Percentiles rank a stretch among this genome's conserved stretches.
These are phyloP conservation scores for Naja naja DNA, from an alignment of 2,113 vertebrate genomes.

Conservation along the genomic window DNA sequence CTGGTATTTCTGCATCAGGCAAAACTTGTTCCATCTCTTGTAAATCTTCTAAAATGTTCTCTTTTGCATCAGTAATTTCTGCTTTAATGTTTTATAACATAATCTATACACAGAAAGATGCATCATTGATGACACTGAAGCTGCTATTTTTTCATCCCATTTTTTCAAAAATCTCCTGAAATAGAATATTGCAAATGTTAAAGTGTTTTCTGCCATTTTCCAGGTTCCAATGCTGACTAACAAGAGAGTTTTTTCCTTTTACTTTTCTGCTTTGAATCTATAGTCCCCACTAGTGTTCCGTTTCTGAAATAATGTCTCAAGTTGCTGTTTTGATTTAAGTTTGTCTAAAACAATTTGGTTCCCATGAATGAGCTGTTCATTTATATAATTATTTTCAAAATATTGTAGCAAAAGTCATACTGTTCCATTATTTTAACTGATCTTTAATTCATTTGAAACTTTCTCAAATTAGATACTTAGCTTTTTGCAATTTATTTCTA, in stretches of 20 bases:
- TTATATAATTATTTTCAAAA: not conserved
- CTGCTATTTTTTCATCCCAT: not conserved
- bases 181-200: not conserved
- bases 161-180: not conserved
- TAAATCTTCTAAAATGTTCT: not conserved
- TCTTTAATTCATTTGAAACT: not conserved
- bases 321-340: not conserved
- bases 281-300: not conserved
- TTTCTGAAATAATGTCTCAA: not conserved
- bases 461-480: not conserved
- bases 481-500: not conserved
- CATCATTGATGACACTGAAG: not conserved
- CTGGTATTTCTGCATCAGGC: not conserved
- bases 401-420: not conserved
- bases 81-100: not conserved
- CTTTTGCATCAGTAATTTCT: not conserved
- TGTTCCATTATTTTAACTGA: not conserved
- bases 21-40: not conserved
- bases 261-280: not conserved
- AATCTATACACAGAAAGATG: not conserved
- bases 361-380: not conserved
- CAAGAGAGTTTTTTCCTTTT: not conserved
- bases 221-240: not conserved
- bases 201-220: not conserved
- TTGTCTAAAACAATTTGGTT: not conserved